A percentile compares a stretch with the other conserved stretches of the same genome.
These are phyloP conservation scores for Strix occidentalis DNA, from an alignment of 2,797 vertebrate genomes.

Conservation along the genomic window DNA sequence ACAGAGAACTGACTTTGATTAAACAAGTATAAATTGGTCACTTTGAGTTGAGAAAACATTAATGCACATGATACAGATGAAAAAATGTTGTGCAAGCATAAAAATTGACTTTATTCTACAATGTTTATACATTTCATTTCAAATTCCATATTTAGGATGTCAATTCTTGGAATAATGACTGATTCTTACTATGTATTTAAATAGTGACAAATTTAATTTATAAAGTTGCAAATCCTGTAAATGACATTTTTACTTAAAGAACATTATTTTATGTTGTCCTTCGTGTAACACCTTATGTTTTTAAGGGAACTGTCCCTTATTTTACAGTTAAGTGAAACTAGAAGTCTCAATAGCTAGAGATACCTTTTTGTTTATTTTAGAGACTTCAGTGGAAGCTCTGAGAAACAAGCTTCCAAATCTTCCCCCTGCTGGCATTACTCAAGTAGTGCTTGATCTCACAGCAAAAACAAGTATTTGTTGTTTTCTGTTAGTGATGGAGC, in stretches of 20 bases:
- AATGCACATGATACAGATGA: not conserved
- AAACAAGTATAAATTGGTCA: not conserved
- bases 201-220: not conserved
- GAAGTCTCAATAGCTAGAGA: not conserved
- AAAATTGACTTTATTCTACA: not conserved
- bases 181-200: not conserved
- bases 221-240: not conserved
- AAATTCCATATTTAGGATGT: not conserved
- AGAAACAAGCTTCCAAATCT: not conserved
- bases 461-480: not conserved
- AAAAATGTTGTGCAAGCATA: not conserved
- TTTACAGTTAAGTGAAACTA: not conserved
- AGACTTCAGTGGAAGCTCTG: not conserved
- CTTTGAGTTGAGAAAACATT: not conserved
- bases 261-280: not conserved
- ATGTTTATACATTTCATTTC: not conserved
- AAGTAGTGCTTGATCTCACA: not conserved
- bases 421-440: not conserved
- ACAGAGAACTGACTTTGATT: not conserved
- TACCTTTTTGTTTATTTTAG: not conserved
- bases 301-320: not conserved
- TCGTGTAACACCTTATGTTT: not conserved
- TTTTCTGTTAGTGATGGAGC: not conserved
- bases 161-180: not conserved
- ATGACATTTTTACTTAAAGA: not conserved